Evolutionary conservation across 2,113 vertebrate genomes (phyloP).

Genomic region (Myiagra hebetior): DNA sequence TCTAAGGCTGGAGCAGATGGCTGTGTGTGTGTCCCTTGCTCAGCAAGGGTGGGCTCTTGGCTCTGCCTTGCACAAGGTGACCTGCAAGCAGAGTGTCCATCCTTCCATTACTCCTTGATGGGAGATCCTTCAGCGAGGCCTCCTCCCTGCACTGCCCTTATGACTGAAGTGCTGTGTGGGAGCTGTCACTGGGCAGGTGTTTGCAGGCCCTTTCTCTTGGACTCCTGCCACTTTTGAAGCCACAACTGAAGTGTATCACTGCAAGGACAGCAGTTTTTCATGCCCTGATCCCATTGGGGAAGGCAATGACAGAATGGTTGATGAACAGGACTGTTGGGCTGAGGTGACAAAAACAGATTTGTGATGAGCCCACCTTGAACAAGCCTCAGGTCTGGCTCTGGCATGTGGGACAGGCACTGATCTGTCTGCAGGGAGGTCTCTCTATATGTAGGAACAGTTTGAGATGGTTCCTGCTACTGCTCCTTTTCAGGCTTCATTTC

Average conservation of each 20-base stretch:
- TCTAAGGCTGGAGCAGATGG: not conserved
- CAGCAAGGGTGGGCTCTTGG: not conserved
- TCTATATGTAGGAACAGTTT: not conserved
- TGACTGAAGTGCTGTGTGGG: not conserved
- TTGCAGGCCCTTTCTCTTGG: not conserved
- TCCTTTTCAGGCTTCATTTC: not conserved
- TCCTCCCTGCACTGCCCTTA: not conserved
- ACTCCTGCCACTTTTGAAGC: not conserved
- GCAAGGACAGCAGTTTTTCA: not conserved
- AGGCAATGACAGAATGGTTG: not conserved
- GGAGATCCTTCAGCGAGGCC: not conserved
- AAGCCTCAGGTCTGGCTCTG: not conserved
- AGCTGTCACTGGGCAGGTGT: not conserved
- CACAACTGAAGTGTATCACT: not conserved
- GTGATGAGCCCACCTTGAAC: not conserved
- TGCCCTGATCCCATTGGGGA: not conserved
- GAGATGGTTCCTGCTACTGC: not conserved
- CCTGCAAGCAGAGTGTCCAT: not conserved
- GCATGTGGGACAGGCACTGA: not conserved
- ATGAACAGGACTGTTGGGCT: not conserved
- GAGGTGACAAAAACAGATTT: not conserved
- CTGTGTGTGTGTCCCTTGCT: not conserved
- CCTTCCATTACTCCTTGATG: not conserved
- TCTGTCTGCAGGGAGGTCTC: not conserved
- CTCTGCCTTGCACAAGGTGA: not conserved